Evolutionary conservation across 2,113 vertebrate genomes (phyloP).

Genomic region (Brienomyrus brachyistius): DNA sequence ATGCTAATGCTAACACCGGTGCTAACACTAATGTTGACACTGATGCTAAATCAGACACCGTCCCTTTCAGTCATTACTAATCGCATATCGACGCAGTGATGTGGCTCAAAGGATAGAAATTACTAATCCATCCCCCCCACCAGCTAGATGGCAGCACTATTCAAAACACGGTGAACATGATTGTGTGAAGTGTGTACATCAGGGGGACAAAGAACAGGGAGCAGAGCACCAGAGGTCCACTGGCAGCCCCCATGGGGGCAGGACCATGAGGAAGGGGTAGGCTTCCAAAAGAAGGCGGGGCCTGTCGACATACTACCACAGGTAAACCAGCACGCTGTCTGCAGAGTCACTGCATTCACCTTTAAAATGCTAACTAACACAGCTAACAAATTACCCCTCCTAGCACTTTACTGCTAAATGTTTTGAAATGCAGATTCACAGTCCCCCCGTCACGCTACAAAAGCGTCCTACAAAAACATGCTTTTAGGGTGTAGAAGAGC

Average conservation of each 20-base stretch:
- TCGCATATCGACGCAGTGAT: not conserved
- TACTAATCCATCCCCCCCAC: not conserved
- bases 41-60: not conserved
- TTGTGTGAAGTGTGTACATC: not conserved
- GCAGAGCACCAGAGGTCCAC: not conserved
- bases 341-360: not conserved
- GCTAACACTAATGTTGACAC: not conserved
- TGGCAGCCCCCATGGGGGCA: not conserved
- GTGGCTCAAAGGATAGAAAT: not conserved
- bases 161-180: not conserved
- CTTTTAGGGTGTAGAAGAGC: not conserved
- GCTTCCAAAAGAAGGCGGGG: not conserved
- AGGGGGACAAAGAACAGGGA: not conserved
- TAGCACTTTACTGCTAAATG: not conserved
- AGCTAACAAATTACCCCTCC: not conserved
- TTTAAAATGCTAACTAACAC: not conserved
- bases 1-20: not conserved
- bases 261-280: not conserved
- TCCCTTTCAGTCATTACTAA: not conserved
- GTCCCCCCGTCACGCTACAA: not conserved
- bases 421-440: not conserved
- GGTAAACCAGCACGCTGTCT: not conserved
- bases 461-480: not conserved
- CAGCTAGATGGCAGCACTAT: not conserved
- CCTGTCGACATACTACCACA: not conserved